Conservation (phyloP, 2,888 invertebrate genomes). For the Apocheima hispidaria region DNA sequence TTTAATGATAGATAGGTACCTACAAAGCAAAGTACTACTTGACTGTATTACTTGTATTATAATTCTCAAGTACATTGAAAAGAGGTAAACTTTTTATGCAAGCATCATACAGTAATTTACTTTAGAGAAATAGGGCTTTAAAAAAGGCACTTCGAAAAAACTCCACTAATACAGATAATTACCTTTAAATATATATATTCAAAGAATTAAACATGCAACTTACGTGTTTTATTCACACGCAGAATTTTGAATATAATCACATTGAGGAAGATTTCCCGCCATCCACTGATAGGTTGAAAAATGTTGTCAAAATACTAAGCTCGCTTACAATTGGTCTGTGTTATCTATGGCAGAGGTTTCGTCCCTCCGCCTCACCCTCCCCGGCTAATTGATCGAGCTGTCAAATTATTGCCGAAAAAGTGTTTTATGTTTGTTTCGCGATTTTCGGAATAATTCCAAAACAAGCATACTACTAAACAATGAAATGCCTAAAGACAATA, state of each 20-base stretch:
- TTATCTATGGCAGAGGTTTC: conserved; percentile 18
- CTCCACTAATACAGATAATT: no score
- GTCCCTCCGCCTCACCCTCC: conserved; percentile 36
- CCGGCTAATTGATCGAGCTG: conserved; percentile 23
- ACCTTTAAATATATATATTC: no score
- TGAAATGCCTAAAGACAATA: conserved; percentile 70
- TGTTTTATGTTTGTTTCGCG: background rate
- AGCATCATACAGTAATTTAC: no score
- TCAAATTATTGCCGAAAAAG: conserved; percentile 16
- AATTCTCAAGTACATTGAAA: no score
- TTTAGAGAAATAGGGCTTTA: background rate
- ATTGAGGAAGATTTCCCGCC: conserved; percentile 15
- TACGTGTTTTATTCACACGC: conserved; percentile 11
- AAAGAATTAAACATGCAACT: background rate
- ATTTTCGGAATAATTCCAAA: conserved; percentile 10
- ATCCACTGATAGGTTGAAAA: conserved; percentile 14
- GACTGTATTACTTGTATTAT: no score
- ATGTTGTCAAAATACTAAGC: conserved; percentile 2
- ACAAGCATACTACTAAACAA: conserved; percentile 46
- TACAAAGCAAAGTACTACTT: no score
- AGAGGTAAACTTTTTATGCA: no score
- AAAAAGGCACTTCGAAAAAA: background rate
- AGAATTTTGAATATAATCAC: conserved; percentile 6
- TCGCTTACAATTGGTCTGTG: conserved; percentile 12
- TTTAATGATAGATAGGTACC: no score